phyloP scores from a whole-genome alignment of 2,888 invertebrate species.

The Idaea dimidiata region DNA sequence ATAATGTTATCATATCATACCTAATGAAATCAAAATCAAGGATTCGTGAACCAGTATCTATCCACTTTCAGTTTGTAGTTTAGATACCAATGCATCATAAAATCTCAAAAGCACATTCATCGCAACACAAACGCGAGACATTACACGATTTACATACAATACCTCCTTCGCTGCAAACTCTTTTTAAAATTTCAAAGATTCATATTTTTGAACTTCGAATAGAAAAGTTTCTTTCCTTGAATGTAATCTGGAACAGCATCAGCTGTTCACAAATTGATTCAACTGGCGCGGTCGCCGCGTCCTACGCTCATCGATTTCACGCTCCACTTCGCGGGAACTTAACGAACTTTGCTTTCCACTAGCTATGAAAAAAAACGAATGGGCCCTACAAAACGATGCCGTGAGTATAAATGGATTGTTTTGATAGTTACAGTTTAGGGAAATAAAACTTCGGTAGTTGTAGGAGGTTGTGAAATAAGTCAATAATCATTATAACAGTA shows the following conservation, averaged over 20 bases:
- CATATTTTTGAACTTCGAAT: neutral
- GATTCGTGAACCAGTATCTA: too few relatives aligned
- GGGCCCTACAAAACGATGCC: neutral
- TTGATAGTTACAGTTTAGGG: neutral
- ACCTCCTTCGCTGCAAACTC: neutral
- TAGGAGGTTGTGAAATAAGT: too few relatives aligned
- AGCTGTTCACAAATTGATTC: constrained; percentile 43
- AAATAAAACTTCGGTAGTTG: too few relatives aligned
- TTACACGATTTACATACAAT: neutral
- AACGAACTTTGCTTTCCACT: constrained; percentile 35
- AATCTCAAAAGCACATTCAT: too few relatives aligned
- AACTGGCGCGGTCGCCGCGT: constrained; percentile 31
- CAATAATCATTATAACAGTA: too few relatives aligned
- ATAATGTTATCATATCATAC: too few relatives aligned
- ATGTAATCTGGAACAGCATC: neutral
- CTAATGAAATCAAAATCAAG: too few relatives aligned
- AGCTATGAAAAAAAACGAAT: constrained; percentile 7
- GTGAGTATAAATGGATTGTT: neutral
- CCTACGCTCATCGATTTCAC: constrained; percentile 41
- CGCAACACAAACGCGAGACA: too few relatives aligned
- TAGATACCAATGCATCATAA: too few relatives aligned
- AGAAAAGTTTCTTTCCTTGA: neutral
- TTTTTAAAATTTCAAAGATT: neutral
- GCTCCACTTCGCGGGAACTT: constrained; percentile 41
- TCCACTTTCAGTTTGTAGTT: too few relatives aligned